Evolutionary conservation across 1,140 invertebrate genomes (phyloP), one percentile per base, ranked within the genome.

Genomic region (Tachypleus tridentatus): DNA sequence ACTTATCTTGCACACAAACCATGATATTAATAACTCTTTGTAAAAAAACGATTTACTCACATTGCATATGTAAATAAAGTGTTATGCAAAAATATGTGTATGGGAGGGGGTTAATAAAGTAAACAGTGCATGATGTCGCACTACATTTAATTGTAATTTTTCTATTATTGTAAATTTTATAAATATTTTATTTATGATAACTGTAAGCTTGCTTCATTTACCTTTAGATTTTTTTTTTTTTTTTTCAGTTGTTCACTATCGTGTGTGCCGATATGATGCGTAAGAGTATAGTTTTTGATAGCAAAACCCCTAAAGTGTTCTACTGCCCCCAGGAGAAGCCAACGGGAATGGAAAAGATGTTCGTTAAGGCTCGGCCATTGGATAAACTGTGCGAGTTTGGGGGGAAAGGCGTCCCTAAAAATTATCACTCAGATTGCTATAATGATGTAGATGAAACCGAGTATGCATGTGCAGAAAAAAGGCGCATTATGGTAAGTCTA

Each of bases 391-490:
- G 87, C 70, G 86, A 91, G 77, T 87, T 84, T 71, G 84, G 86
- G 72, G 87, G 87, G 9, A 67, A 71, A 61, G 70, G 71, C 47
- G 76, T 88, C 62, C 87, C 87, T 0, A 80, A 82, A 64, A 84
- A 87, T 71, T 87, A 88, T 77, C 87, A 87, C 74, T 85, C 85
- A 52, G 88, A 89, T 72, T 90, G 88, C 71, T 90, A 88, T 76
- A 84, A 87, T 73, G 86, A 90, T 74, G 83, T 89, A 7, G 87
- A 90, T 72, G 87, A 90, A 76, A 84, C 84, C 10, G 85, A 86
- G 61, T 89, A 85, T 72, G 88, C 87, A 9, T 90, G 88, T 77
- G 87, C 88, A 74, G 88, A 90, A 74, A 89, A 89, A 75, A 84
- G 86, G 70, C 79, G 87, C 73, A 89, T 90, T 69, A 86, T 89